These are phyloP conservation scores for Lethenteron camtschaticum DNA, from an alignment of 2,113 vertebrate species.

Conservation along the genomic window DNA sequence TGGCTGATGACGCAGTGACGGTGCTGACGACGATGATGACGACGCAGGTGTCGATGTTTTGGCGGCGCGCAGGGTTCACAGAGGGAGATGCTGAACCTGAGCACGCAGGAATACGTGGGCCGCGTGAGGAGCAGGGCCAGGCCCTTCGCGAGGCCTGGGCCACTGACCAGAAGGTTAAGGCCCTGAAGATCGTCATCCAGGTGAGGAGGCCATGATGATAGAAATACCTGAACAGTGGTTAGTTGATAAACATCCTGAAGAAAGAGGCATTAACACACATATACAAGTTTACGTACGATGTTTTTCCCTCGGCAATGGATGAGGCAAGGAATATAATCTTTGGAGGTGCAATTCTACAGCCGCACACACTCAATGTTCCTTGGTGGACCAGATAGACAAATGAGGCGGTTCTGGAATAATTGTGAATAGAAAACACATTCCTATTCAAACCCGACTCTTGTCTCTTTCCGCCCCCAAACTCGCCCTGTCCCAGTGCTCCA, in stretches of 20 bases:
- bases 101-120: conserved; percentile 85
- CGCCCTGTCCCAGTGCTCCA: conserved; percentile 52
- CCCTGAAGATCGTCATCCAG: conserved; percentile 96
- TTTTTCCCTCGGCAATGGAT: too few relatives aligned
- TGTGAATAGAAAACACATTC: too few relatives aligned
- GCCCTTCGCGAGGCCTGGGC: conserved; percentile 88
- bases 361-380: not conserved
- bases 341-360: not conserved
- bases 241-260: too few relatives aligned
- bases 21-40: too few relatives aligned
- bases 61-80: conserved; percentile 48
- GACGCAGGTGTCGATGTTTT: too few relatives aligned
- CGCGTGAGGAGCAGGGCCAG: conserved; percentile 85
- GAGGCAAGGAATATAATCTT: too few relatives aligned
- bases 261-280: too few relatives aligned
- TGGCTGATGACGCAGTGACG: too few relatives aligned
- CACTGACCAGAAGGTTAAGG: conserved; percentile 94
- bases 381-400: not conserved
- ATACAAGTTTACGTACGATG: too few relatives aligned
- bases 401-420: too few relatives aligned
- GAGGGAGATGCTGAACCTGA: conserved; percentile 73
- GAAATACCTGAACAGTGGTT: too few relatives aligned
- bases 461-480: conserved; percentile 4
- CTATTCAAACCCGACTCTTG: not conserved
- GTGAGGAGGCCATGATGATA: conserved; percentile 19